phyloP scores from a whole-genome alignment of 2,888 invertebrate species.

The Brachycybe producta region DNA sequence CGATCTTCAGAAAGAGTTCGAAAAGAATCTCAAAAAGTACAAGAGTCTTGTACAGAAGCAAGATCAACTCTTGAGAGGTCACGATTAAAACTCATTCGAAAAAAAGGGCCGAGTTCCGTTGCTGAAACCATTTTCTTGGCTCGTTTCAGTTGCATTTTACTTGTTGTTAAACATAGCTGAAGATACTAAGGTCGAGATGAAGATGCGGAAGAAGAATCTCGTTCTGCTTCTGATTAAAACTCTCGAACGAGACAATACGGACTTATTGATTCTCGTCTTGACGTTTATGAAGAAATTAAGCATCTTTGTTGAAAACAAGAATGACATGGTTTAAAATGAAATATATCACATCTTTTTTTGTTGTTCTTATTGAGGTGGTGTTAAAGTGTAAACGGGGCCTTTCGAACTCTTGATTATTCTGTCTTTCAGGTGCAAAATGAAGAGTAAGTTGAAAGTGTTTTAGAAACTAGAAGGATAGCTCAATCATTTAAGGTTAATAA shows the following conservation, averaged over 20 bases:
- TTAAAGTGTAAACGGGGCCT: no score
- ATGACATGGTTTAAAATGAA: no score
- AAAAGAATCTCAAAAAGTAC: slow-evolving; percentile 59
- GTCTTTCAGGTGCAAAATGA: no score
- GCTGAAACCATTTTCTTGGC: not conserved
- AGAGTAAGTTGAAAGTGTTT: no score
- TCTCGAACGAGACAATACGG: slow-evolving; percentile 77
- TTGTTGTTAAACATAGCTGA: slow-evolving; percentile 89
- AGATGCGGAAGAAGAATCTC: slow-evolving; percentile 89
- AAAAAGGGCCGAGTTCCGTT: not conserved
- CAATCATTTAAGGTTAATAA: no score
- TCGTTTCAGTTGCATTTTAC: slow-evolving; percentile 63
- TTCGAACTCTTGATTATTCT: no score
- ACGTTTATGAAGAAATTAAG: slow-evolving; percentile 92
- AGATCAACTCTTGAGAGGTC: slow-evolving; percentile 68
- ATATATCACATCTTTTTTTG: no score
- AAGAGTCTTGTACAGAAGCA: slow-evolving; percentile 78
- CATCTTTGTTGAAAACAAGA: slow-evolving; percentile 86
- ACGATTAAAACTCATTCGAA: no score
- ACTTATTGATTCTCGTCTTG: slow-evolving; percentile 74
- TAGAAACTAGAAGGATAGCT: no score
- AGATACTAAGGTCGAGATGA: slow-evolving; percentile 87
- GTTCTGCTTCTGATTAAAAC: slow-evolving; percentile 74
- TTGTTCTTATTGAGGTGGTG: slow-evolving; percentile 25
- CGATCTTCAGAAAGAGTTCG: slow-evolving; percentile 53